Evolutionary conservation across 1,140 invertebrate genomes (phyloP), one percentile per base, ranked within the genome.

Genomic region (Lamellibrachia luymesi): DNA sequence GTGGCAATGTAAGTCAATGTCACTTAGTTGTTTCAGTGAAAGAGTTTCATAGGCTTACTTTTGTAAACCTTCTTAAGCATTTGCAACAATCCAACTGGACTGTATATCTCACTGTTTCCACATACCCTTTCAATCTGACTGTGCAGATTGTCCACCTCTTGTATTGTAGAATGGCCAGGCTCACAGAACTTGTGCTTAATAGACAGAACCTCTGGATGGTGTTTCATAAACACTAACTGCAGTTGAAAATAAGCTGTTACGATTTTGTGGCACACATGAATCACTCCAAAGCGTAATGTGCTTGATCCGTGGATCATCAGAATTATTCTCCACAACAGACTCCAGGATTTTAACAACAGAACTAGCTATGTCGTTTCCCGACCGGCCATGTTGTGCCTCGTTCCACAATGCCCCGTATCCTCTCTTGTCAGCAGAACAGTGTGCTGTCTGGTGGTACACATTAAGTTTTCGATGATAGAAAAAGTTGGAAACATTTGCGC

Each of bases 131-230:
- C 94, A 38, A 94, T 94, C 2, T 50, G n/a, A 93, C 93, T 94
- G 90, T 94, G 94, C 4, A 94, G 56, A 50, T 89, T 93, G 56
- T 94, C 94, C 38, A 94, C 92, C 90, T 94, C 94, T 90, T 95
- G 94, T 50, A 94, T 92, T 50, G 80, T 92, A 49, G 91, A 93
- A 92, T 94, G 94, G 50, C 94, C 94, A 51, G 94, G 94, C 7
- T 56, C 25, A 92, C 93, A 94, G 93, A 93, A 94, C 52, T 94
- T 94, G 13, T 94, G 93, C 91, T 90, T 90, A 2, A 93, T 93
- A 27, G 8, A n/a, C 52, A 91, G 7, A 17, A 94, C n/a, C 38
- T 91, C 90, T 10, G 94, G 91, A 93, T 94, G 92, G 13, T 93
- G 51, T 17, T 91, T 90, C 6, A 93, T 50, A 93, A 93, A 93